These are phyloP conservation scores for Drusus annulatus DNA, from an alignment of 1,140 invertebrate species.

Conservation along the genomic window DNA sequence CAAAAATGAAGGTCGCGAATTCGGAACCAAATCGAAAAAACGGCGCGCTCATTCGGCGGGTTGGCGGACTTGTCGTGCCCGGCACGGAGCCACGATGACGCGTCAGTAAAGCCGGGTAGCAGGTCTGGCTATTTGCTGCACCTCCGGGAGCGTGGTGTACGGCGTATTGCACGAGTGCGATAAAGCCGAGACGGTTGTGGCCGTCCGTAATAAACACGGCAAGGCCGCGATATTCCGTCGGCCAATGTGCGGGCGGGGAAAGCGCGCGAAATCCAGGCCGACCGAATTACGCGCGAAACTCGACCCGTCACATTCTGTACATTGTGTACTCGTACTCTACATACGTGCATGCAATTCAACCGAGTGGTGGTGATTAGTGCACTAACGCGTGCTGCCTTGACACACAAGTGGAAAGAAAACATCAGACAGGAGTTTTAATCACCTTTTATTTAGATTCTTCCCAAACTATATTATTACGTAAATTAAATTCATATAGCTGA, in stretches of 20 bases:
- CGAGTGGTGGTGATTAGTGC: neutral
- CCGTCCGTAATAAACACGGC: neutral
- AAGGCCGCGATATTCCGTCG: neutral
- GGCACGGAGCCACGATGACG: too few species aligned
- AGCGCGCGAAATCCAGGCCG: conserved; percentile 5
- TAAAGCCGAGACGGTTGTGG: neutral
- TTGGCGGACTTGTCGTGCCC: neutral
- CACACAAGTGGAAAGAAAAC: too few species aligned
- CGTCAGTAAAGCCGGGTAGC: too few species aligned
- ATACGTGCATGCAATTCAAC: neutral
- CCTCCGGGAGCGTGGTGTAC: too few species aligned
- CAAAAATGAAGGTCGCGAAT: too few species aligned
- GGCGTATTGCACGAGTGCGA: neutral
- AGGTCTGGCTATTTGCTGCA: too few species aligned
- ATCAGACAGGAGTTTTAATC: too few species aligned
- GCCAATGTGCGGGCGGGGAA: neutral
- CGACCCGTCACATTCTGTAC: neutral
- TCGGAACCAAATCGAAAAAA: neutral
- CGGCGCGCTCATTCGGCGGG: neutral
- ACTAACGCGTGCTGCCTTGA: too few species aligned
- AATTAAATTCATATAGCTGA: too few species aligned
- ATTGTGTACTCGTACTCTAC: too few species aligned
- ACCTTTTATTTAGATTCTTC: too few species aligned
- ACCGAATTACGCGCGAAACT: neutral
- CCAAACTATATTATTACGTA: too few species aligned